Conservation (phyloP, 2,113 vertebrate genomes). For the Zingel zingel region DNA sequence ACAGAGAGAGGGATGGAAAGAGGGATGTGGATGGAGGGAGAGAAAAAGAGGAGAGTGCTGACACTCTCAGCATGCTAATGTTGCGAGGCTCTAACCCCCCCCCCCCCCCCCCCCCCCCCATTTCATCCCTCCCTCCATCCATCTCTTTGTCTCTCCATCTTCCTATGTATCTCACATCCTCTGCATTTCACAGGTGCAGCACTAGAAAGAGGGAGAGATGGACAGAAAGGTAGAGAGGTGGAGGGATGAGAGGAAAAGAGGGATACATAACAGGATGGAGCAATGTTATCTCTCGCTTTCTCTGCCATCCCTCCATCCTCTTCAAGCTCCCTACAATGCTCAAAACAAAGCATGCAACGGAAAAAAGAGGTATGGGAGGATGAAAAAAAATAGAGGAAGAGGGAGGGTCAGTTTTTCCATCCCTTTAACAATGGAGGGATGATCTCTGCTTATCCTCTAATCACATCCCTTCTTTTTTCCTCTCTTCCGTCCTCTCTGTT, state of each 20-base stretch:
- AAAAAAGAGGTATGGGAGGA: constrained; percentile 40
- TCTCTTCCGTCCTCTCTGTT: constrained; percentile 62
- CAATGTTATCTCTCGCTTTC: constrained; percentile 67
- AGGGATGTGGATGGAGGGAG: constrained; percentile 74
- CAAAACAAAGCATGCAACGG: constrained; percentile 63
- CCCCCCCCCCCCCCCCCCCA: constrained; percentile 33
- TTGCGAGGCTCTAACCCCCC: constrained; percentile 73
- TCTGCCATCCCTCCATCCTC: constrained; percentile 71
- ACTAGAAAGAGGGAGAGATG: constrained; percentile 60
- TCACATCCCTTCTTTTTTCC: constrained; percentile 72
- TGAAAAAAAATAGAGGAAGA: constrained; percentile 72
- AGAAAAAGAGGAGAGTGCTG: constrained; percentile 81
- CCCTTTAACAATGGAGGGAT: constrained; percentile 78
- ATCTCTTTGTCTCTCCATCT: constrained; percentile 75
- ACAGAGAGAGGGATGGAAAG: constrained; percentile 79
- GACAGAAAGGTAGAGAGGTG: constrained; percentile 52
- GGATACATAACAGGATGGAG: constrained; percentile 72
- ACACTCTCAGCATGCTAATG: constrained; percentile 88
- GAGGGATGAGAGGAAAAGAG: constrained; percentile 70
- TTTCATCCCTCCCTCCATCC: constrained; percentile 61
- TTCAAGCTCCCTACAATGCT: constrained; percentile 67
- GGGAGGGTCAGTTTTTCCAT: constrained; percentile 73
- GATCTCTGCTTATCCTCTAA: constrained; percentile 80
- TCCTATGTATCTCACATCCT: constrained; percentile 68
- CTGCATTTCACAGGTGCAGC: constrained; percentile 81